Conservation (phyloP, 2,113 vertebrate genomes). For the Dipodomys spectabilis region DNA sequence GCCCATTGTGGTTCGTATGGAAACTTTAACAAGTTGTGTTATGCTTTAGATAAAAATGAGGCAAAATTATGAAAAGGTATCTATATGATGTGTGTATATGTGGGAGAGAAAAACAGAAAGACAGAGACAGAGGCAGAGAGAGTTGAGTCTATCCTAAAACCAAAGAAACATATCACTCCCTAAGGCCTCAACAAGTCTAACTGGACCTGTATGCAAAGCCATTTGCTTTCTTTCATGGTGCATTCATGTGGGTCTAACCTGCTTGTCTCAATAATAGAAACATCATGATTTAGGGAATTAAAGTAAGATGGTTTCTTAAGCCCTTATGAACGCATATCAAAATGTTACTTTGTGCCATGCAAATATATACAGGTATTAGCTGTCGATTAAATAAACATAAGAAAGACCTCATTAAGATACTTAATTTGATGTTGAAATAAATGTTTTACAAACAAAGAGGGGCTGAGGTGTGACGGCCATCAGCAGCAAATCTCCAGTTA, state of each 20-base stretch:
- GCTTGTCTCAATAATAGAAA: background rate
- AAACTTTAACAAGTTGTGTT: background rate
- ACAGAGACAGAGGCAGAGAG: too few species aligned
- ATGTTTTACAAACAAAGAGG: background rate
- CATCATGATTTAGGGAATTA: background rate
- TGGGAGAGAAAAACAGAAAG: too few species aligned
- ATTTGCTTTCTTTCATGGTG: background rate
- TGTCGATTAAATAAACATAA: background rate
- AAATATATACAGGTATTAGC: background rate
- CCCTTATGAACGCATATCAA: background rate
- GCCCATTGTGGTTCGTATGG: background rate
- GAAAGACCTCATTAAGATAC: background rate
- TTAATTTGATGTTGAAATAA: background rate
- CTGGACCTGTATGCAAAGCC: background rate
- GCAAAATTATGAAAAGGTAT: background rate
- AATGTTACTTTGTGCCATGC: background rate
- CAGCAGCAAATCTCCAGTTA: background rate
- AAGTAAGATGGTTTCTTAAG: background rate
- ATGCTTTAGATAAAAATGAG: background rate
- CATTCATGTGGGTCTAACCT: background rate
- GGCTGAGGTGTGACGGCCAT: rapidly evolving
- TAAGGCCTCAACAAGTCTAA: background rate
- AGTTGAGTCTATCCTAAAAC: background rate
- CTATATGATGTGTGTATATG: too few species aligned
- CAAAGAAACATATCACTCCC: background rate